Evolutionary conservation across 2,888 invertebrate species (phyloP).

Genomic region (Nomada hirtipes): DNA sequence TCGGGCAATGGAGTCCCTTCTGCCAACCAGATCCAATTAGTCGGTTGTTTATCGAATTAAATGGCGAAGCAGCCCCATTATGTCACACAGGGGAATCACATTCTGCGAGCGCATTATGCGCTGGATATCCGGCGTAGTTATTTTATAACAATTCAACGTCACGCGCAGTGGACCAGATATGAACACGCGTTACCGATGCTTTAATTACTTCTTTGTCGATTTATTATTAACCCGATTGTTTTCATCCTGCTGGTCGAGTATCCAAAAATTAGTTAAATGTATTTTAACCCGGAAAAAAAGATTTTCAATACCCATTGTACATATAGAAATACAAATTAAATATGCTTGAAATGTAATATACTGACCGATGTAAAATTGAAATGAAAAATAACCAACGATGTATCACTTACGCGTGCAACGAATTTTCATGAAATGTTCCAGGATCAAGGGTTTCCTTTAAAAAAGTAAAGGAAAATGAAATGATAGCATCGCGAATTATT

Average conservation of each 20-base stretch:
- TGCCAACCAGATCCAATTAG: slow-evolving; percentile 45
- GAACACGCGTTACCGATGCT: background rate
- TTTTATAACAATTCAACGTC: slow-evolving; percentile 22
- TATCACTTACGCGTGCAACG: background rate
- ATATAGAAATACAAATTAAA: too few relatives aligned
- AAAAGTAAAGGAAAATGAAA: too few relatives aligned
- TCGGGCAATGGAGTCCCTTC: slow-evolving; percentile 17
- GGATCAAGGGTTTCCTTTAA: background rate
- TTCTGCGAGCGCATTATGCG: slow-evolving; percentile 15
- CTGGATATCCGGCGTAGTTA: background rate
- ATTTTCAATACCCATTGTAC: too few relatives aligned
- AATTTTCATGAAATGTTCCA: background rate
- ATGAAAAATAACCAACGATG: too few relatives aligned
- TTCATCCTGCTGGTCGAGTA: too few relatives aligned
- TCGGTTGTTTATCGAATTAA: slow-evolving; percentile 41
- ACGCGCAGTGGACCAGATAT: background rate
- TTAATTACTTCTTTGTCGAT: background rate
- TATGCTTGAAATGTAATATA: too few relatives aligned
- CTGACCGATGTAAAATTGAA: too few relatives aligned
- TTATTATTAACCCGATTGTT: background rate
- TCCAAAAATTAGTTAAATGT: background rate
- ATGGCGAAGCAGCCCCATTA: slow-evolving; percentile 31
- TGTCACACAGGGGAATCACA: slow-evolving; percentile 32
- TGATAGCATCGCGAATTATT: slow-evolving; percentile 37
- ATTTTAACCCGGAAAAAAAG: background rate